Percentiles rank a stretch among this genome's conserved stretches.
Evolutionary conservation across 2,113 vertebrate species (phyloP).

Genomic region (Calyptomena viridis): DNA sequence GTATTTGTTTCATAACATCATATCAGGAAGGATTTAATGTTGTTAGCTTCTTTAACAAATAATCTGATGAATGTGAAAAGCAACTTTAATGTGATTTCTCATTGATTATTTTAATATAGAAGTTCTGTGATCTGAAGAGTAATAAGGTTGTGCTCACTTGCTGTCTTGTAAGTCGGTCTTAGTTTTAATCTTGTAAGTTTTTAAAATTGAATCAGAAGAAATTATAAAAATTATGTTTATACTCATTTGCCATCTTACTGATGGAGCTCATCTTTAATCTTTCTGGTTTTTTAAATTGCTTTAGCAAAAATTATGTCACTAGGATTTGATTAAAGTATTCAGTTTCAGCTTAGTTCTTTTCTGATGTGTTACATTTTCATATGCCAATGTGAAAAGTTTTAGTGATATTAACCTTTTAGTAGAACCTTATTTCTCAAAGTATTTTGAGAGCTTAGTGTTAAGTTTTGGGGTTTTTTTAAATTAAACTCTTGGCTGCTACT

Average conservation of each 20-base stretch:
- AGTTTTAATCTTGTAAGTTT: slow-evolving; percentile 39
- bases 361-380: neutral
- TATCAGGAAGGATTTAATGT: neutral
- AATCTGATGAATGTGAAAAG: slow-evolving; percentile 20
- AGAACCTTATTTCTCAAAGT: neutral
- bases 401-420: neutral
- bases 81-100: slow-evolving; percentile 17
- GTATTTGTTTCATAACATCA: neutral
- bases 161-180: neutral
- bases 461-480: neutral
- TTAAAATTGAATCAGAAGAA: slow-evolving; percentile 43
- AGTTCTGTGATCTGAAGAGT: neutral
- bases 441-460: neutral
- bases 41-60: neutral
- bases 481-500: neutral
- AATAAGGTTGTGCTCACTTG: slow-evolving; percentile 8
- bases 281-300: slow-evolving; percentile 21
- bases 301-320: slow-evolving; percentile 8
- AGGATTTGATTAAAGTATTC: slow-evolving; percentile 7
- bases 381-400: neutral
- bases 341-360: neutral
- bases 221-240: slow-evolving; percentile 14
- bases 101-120: slow-evolving; percentile 18
- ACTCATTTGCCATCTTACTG: slow-evolving; percentile 1
- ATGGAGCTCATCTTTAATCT: slow-evolving; percentile 40